Base-by-base conservation (phyloP, 92 coral and sea anemone species). In the Siderastrea siderea region DNA sequence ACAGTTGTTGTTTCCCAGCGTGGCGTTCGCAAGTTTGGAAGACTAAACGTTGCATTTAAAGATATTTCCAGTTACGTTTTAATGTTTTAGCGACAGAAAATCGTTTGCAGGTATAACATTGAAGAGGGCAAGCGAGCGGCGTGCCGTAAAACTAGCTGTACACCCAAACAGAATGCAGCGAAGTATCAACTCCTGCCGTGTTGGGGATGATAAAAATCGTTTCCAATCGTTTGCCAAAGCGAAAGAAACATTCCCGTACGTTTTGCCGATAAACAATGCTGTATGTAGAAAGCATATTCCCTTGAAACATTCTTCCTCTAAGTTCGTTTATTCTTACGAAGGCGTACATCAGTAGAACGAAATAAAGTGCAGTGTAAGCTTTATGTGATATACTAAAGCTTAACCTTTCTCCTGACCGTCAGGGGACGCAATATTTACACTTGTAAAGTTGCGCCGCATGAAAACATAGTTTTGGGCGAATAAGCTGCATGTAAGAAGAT, bases 1-100 rank as follows among this genome's bases (percentile, higher is more conserved):
- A 69, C 68, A 69, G 68, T 47, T 82, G 86, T 71, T 57, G 78
- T 55, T 71, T 46, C 86, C 13, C 87, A 73, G 80, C 80, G 73
- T 53, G 76, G 59, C 53, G 51, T 74, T 16, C 16, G 57, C 58
- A 60, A 46, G 62, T 38, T 63, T n/a, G 38, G 52, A 62, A 84
- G 54, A 63, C 62, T 26, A 47, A 84, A 72, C 80, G 63, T 47
- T 66, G 81, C 16, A 62, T 47, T 48, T 60, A 72, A 14, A 47
- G 38, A 10, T 5, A 71, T 73, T 74, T 62, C 9, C 63, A 84
- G 65, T 47, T 5, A 9, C 45, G 6, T 43, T 67, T 67, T 81
- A 66, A 14, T 71, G 7, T 10, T 66, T 14, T 12, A 9, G 55
- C 86, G 51, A 44, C 59, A 57, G 54, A 54, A 54, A 15, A 69